Conservation (phyloP, 2,113 vertebrate species). For the Myocastor coypus region DNA sequence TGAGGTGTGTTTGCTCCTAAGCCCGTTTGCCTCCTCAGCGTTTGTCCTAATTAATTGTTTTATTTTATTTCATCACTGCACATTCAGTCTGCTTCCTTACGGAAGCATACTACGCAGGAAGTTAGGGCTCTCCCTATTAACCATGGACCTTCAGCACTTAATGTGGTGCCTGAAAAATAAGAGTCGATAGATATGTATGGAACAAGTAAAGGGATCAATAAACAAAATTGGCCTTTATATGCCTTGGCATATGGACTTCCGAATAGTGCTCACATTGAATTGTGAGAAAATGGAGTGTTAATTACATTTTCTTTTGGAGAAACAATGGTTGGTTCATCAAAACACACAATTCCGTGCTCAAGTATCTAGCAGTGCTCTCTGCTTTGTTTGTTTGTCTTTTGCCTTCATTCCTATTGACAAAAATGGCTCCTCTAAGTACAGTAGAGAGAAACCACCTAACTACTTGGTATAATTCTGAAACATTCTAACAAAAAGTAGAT, state of each 20-base stretch:
- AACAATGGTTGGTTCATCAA: background rate
- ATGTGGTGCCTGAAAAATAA: background rate
- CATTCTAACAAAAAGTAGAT: background rate
- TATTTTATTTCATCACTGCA: background rate
- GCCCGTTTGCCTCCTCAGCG: background rate
- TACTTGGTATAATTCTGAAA: background rate
- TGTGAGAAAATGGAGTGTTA: background rate
- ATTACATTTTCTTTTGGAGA: background rate
- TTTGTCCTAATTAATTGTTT: background rate
- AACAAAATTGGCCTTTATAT: constrained; percentile 6
- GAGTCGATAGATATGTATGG: background rate
- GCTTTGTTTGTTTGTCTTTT: background rate
- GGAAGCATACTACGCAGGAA: background rate
- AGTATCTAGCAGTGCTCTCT: background rate
- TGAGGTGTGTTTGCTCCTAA: background rate
- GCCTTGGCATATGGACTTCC: background rate
- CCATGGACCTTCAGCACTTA: background rate
- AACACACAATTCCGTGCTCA: background rate
- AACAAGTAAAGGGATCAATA: background rate
- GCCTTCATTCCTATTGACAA: background rate
- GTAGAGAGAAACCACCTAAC: background rate
- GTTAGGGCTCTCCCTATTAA: background rate
- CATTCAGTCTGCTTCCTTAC: background rate
- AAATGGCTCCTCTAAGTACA: background rate
- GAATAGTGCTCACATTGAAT: background rate